Conservation (phyloP, 1,140 invertebrate species). For the Probaryconus sp. region DNA sequence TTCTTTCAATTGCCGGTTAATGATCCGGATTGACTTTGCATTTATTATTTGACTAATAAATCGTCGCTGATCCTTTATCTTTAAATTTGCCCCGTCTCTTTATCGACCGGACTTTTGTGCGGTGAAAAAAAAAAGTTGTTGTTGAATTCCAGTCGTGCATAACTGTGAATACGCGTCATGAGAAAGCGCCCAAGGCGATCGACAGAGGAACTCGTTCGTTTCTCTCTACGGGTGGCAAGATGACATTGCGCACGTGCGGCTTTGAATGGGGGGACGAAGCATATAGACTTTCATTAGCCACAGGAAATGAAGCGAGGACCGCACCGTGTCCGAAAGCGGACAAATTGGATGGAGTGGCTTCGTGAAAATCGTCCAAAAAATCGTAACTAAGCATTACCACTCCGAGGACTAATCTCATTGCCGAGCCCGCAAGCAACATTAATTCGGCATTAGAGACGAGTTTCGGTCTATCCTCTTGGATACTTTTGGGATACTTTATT, state of each 20-base stretch:
- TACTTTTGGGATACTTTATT: too few species aligned
- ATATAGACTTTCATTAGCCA: constrained; percentile 68
- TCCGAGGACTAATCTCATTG: constrained; percentile 13
- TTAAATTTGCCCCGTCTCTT: too few species aligned
- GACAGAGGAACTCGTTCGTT: background rate
- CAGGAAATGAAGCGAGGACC: constrained; percentile 67
- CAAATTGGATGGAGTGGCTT: constrained; percentile 51
- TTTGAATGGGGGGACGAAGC: constrained; percentile 53
- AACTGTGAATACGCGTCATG: constrained; percentile 13
- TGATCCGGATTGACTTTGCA: constrained; percentile 47
- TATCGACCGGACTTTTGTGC: constrained; percentile 15
- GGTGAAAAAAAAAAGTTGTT: constrained; percentile 24
- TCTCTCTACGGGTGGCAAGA: constrained; percentile 42
- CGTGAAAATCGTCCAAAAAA: constrained; percentile 54
- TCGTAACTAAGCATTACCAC: constrained; percentile 23
- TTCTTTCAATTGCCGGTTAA: constrained; percentile 48
- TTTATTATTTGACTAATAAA: too few species aligned
- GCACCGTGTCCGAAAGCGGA: constrained; percentile 30
- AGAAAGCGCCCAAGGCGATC: constrained; percentile 2
- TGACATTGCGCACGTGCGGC: constrained; percentile 62
- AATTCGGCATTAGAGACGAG: too few species aligned
- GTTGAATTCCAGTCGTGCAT: constrained; percentile 42
- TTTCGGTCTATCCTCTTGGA: too few species aligned
- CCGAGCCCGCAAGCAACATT: constrained; percentile 11
- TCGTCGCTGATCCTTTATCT: too few species aligned